Percentiles rank a stretch among this genome's conserved stretches.
These are phyloP conservation scores for Rhingia campestris DNA, from an alignment of 2,888 invertebrate genomes.

Conservation along the genomic window DNA sequence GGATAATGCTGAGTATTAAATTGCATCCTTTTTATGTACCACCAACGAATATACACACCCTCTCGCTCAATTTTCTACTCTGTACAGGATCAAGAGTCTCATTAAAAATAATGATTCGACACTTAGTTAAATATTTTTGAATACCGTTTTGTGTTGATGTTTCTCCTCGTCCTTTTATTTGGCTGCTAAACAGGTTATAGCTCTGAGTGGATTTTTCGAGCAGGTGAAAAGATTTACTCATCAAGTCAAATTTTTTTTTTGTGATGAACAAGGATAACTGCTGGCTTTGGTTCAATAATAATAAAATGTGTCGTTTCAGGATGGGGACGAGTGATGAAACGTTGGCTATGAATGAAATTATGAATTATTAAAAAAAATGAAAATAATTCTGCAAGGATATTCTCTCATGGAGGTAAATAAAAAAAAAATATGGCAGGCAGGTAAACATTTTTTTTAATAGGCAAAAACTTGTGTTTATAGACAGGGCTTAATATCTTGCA, in stretches of 20 bases:
- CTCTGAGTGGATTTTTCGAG: constrained; percentile 5
- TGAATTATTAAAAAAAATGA: neutral
- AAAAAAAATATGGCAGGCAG: neutral
- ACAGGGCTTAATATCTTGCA: neutral
- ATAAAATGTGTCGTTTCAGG: constrained; percentile 44
- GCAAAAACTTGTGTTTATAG: neutral
- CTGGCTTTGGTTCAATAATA: constrained; percentile 67
- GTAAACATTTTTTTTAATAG: neutral
- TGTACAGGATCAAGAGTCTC: constrained; percentile 67
- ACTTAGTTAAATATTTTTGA: constrained; percentile 72
- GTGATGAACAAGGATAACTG: constrained; percentile 57
- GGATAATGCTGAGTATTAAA: constrained; percentile 60
- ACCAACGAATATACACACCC: neutral
- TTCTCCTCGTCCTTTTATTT: neutral
- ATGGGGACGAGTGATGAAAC: neutral
- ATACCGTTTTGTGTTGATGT: constrained; percentile 56
- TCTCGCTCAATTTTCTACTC: constrained; percentile 2
- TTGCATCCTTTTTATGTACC: constrained; percentile 51
- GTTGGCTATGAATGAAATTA: constrained; percentile 27
- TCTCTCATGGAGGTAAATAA: neutral
- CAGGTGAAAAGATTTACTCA: constrained; percentile 52
- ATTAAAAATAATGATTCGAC: constrained; percentile 74
- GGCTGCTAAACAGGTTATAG: constrained; percentile 21
- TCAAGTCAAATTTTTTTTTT: constrained; percentile 21
- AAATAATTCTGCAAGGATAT: neutral